Percentiles rank a stretch among this genome's conserved stretches.
Evolutionary conservation across 2,797 vertebrate species (phyloP).

Genomic region (Aplochiton taeniatus): DNA sequence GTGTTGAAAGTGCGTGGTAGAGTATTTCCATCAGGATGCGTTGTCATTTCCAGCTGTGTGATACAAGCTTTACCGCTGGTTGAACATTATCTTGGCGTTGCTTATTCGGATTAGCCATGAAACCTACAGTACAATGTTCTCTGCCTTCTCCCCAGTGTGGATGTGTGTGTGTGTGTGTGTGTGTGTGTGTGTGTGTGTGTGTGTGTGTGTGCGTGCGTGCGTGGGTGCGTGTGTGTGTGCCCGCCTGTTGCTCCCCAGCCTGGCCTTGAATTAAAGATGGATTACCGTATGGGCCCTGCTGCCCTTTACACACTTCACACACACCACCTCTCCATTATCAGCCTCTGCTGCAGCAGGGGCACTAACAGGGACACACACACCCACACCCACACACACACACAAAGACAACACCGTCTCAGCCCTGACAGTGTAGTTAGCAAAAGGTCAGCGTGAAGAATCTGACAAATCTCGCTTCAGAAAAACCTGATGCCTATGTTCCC

Average conservation of each 20-base stretch:
- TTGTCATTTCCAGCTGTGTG: too few relatives aligned
- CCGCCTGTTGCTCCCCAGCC: constrained; percentile 1
- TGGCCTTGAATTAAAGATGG: background rate
- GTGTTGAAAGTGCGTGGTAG: too few relatives aligned
- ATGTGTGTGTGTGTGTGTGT: background rate
- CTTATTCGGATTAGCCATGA: too few relatives aligned
- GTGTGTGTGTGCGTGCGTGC: constrained; percentile 4
- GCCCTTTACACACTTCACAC: constrained; percentile 6
- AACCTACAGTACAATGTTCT: too few relatives aligned
- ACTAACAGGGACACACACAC: background rate
- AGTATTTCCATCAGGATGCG: too few relatives aligned
- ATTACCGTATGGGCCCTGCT: background rate
- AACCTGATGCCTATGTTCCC: constrained; percentile 43
- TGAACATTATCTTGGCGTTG: too few relatives aligned
- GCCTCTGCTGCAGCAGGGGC: background rate
- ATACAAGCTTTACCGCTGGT: too few relatives aligned
- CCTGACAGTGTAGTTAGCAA: constrained; percentile 68
- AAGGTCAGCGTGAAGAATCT: constrained; percentile 68
- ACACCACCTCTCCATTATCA: background rate
- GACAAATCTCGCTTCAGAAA: constrained; percentile 59
- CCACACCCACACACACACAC: too few relatives aligned
- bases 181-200: constrained; percentile 4
- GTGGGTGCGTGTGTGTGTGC: background rate
- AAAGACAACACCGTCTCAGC: constrained; percentile 29
- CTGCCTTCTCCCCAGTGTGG: background rate